These are phyloP conservation scores for Neofelis nebulosa DNA, from an alignment of 2,113 vertebrate genomes.

Conservation along the genomic window DNA sequence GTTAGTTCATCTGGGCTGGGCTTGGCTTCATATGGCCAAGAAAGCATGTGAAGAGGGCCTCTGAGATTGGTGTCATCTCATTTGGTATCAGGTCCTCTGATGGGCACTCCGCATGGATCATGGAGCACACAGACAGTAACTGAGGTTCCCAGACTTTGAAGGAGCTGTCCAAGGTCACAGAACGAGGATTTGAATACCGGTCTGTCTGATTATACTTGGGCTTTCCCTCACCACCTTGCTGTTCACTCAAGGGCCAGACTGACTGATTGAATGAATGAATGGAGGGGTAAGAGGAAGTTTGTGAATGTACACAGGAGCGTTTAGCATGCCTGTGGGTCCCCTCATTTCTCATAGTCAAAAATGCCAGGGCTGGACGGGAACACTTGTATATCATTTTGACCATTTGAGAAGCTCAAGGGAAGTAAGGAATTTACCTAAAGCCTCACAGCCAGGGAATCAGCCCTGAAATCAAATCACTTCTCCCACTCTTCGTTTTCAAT, in stretches of 20 bases:
- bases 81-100: not conserved
- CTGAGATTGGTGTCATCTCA: not conserved
- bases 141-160: not conserved
- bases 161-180: not conserved
- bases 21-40: not conserved
- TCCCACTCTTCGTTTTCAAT: not conserved
- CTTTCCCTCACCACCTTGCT: not conserved
- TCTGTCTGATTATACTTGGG: not conserved
- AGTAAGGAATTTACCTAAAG: not conserved
- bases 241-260: not conserved
- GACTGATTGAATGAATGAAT: not conserved
- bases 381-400: not conserved
- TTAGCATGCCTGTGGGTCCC: rapidly evolving
- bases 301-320: rapidly evolving
- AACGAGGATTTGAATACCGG: not conserved
- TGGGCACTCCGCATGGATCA: rapidly evolving
- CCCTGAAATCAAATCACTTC: not conserved
- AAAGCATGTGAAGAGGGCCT: not conserved
- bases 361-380: not conserved
- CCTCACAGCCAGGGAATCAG: not conserved
- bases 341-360: not conserved
- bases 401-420: not conserved
- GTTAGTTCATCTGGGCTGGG: not conserved
- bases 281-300: not conserved
- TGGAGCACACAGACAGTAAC: not conserved